These are phyloP conservation scores for Mico argentatus DNA, from an alignment of 2,797 vertebrate species.

Conservation along the genomic window DNA sequence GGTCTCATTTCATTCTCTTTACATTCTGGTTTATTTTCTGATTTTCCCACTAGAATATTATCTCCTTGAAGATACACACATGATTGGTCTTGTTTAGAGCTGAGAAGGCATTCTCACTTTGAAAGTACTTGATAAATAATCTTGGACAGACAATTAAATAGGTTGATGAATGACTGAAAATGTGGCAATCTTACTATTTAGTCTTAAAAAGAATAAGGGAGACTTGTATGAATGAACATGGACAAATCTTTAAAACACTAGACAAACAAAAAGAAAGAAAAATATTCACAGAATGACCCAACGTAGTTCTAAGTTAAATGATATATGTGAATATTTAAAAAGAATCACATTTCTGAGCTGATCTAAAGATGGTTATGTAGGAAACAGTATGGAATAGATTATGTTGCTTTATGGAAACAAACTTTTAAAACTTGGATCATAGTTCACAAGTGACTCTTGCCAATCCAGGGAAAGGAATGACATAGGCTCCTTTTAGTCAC, in stretches of 20 bases:
- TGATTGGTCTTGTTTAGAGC: not conserved
- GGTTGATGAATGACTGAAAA: slow-evolving; percentile 5
- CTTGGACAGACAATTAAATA: not conserved
- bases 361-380: not conserved
- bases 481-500: not conserved
- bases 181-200: not conserved
- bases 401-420: not conserved
- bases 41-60: not conserved
- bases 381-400: not conserved
- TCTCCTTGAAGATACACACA: not conserved
- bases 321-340: not conserved
- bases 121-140: not conserved
- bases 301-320: not conserved
- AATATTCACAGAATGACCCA: not conserved
- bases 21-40: not conserved
- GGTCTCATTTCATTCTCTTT: not conserved
- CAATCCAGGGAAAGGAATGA: not conserved
- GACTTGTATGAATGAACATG: not conserved
- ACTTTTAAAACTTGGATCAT: not conserved
- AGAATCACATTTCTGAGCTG: not conserved
- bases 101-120: not conserved
- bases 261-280: not conserved
- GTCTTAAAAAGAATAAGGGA: not conserved
- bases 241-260: not conserved
- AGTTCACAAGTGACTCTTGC: not conserved